A percentile compares a stretch with the other conserved stretches of the same genome.
Conservation (phyloP, 35 echinoderm and acorn worm genomes). For the Strongylocentrotus purpuratus region DNA sequence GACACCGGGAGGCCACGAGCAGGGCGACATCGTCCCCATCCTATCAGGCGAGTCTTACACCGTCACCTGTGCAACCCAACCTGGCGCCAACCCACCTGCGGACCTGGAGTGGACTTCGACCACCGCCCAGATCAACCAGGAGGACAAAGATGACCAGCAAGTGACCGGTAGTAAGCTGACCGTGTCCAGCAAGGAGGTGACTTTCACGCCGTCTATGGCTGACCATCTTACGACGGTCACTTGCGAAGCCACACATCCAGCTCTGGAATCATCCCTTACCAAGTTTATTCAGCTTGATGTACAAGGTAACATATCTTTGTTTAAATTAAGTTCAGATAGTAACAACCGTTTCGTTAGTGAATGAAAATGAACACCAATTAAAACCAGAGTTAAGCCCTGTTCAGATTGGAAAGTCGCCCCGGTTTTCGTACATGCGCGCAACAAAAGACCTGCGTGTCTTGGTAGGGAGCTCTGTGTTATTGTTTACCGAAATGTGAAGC, state of each 20-base stretch:
- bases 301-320: too few species aligned
- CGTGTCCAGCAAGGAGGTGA: background rate
- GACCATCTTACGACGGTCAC: background rate
- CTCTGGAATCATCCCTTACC: background rate
- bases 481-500: too few species aligned
- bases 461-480: too few species aligned
- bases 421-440: too few species aligned
- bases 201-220: constrained; percentile 5
- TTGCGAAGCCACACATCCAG: constrained; percentile 25
- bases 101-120: background rate
- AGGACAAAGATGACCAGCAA: background rate
- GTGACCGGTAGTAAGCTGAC: background rate
- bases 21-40: background rate
- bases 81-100: background rate
- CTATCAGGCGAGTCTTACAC: constrained; percentile 2
- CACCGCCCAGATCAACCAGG: background rate
- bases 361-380: too few species aligned
- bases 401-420: too few species aligned
- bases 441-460: too few species aligned
- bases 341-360: too few species aligned
- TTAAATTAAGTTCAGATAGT: too few species aligned
- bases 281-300: constrained; percentile 33
- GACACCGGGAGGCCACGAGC: background rate
- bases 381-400: too few species aligned
- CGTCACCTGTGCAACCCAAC: background rate